Evolutionary conservation across 2,888 invertebrate genomes (phyloP), one percentile per base, ranked within the genome.

Genomic region (Steinernema hermaphroditum): DNA sequence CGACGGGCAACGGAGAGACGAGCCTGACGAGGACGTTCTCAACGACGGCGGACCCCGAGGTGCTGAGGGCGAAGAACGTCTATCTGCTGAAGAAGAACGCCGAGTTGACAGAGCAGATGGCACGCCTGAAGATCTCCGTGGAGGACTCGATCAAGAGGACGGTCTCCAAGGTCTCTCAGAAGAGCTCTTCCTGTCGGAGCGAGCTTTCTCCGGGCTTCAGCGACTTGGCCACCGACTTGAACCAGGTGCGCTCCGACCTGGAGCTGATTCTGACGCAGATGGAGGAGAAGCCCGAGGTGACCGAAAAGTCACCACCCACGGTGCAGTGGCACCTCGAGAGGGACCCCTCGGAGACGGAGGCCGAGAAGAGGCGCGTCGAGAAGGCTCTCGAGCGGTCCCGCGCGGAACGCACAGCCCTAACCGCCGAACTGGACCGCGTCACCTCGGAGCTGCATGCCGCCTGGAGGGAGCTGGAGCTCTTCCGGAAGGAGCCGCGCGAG

Each of bases 221-320:
- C 44, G 74, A 76, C 29, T 68, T 77, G 22, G 74, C 76, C 9
- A 71, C 68, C 24, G 77, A 77, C 44, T 43, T 77, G 62, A 73
- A 73, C 24, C 75, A 78, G 72, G 82, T 82, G 12, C 76, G 80
- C 49, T 72, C 72, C 24, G 83, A 83, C 69, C 70, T 83, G 69
- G 82, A 83, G 73, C 76, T 77, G 71, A 78, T 82, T 8, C 69
- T 83, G 4, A 73, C 74, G 6, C 76, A 80, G 43, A 78, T 81
- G 34, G 83, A 82, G 46, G 50, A 54, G 19, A 41, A 54, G 0
- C 71, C 44, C 6, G 77, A 78, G 46, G 73, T 75, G 9, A 74
- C 73, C 68, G 68, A 70, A 50, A 69, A 43, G 32, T 54, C 62
- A 9, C 62, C 22, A 29, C 62, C 22, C 22, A 22, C 19, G 19